phyloP scores from a whole-genome alignment of 2,797 vertebrate genomes.

The Galaxias olidus region DNA sequence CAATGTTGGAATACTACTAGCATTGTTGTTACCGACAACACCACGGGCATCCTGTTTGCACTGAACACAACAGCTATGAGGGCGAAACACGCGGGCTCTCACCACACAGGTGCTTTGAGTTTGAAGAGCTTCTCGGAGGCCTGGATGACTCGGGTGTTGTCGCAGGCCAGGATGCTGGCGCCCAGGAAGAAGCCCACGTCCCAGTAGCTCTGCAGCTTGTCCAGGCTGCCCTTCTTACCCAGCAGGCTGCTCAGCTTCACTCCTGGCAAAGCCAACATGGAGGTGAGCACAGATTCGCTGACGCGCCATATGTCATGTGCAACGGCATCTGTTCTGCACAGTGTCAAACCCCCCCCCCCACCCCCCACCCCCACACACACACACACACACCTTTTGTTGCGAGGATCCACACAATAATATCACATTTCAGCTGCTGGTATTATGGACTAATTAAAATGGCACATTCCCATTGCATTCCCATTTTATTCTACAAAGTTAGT shows the following conservation, averaged over 20 bases:
- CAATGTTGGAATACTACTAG: too few relatives aligned
- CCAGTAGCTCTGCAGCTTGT: conserved; percentile 98
- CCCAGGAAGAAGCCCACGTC: conserved; percentile 98
- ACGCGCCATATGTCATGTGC: too few relatives aligned
- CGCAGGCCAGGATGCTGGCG: conserved; percentile 93
- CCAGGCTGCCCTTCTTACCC: conserved; percentile 95
- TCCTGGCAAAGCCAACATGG: conserved; percentile 71
- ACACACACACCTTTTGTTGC: too few relatives aligned
- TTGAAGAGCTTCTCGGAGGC: conserved; percentile 98
- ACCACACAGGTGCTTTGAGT: conserved; percentile 96
- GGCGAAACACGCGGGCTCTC: conserved; percentile 42
- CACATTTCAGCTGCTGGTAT: too few relatives aligned
- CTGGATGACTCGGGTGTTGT: conserved; percentile 91
- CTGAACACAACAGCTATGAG: not conserved
- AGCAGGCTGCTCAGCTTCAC: conserved; percentile 97
- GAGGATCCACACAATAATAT: too few relatives aligned
- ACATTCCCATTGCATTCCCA: too few relatives aligned
- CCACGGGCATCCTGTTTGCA: not conserved
- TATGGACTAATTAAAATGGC: too few relatives aligned
- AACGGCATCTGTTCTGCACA: not conserved
- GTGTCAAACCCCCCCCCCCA: too few relatives aligned
- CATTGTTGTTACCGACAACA: too few relatives aligned
- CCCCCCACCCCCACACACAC: too few relatives aligned
- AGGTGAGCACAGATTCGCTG: not conserved
- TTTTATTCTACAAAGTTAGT: too few relatives aligned